Percentiles rank a stretch among this genome's conserved stretches.
These are phyloP conservation scores for Jaculus jaculus DNA, from an alignment of 2,113 vertebrate species.

Conservation along the genomic window DNA sequence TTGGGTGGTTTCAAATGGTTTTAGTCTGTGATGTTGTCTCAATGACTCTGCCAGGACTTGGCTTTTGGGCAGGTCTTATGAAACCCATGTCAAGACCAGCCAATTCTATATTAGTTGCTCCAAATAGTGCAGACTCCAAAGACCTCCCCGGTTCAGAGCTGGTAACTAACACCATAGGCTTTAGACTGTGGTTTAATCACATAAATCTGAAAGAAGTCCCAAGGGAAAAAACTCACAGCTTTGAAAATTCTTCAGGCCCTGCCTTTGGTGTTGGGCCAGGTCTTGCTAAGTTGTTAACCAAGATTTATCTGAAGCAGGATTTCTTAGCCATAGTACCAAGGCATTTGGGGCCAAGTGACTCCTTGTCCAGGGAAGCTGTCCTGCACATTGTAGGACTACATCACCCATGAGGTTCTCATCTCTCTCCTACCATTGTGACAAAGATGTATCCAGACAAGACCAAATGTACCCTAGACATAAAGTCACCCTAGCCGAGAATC, in stretches of 20 bases:
- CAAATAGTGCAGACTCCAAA: constrained; percentile 63
- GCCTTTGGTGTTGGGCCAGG: constrained; percentile 58
- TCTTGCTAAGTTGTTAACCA: constrained; percentile 36
- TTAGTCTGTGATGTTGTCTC: constrained; percentile 56
- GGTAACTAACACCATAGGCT: constrained; percentile 69
- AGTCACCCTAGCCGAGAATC: not conserved
- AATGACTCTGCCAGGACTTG: constrained; percentile 61
- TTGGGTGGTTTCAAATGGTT: constrained; percentile 63
- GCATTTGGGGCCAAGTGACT: not conserved
- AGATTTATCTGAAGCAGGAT: constrained; percentile 45
- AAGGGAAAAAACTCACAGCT: constrained; percentile 65
- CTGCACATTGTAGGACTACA: not conserved
- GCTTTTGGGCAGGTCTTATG: constrained; percentile 66
- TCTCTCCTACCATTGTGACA: not conserved
- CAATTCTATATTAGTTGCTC: constrained; percentile 65
- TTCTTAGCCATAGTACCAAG: not conserved
- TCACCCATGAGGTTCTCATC: not conserved
- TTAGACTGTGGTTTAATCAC: constrained; percentile 63
- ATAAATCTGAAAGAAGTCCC: constrained; percentile 70
- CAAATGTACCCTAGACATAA: not conserved
- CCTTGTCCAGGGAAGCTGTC: not conserved
- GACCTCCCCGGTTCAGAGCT: constrained; percentile 72
- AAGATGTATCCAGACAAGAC: not conserved
- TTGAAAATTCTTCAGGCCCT: constrained; percentile 67
- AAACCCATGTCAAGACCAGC: constrained; percentile 59